Evolutionary conservation across 2,888 invertebrate genomes (phyloP).

Genomic region (Tetheella fluctuosa): DNA sequence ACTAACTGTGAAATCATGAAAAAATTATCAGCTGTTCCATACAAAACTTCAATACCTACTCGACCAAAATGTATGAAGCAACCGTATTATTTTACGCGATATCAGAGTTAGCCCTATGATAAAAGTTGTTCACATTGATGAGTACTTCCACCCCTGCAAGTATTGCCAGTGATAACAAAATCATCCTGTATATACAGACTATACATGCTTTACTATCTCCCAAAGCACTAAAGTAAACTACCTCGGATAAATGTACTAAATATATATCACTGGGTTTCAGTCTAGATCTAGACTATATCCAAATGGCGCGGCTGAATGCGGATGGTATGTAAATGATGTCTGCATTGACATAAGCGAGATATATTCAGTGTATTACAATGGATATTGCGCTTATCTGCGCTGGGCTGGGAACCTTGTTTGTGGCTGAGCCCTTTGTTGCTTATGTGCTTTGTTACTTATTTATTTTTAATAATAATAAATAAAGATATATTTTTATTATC

Average conservation of each 20-base stretch:
- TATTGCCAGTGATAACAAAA: neutral
- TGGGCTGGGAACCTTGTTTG: neutral
- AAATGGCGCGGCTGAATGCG: neutral
- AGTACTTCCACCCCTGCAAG: too few relatives aligned
- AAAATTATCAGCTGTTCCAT: too few relatives aligned
- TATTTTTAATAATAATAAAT: neutral
- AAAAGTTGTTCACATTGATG: too few relatives aligned
- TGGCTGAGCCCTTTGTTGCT: neutral
- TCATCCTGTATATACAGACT: neutral
- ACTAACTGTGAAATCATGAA: too few relatives aligned
- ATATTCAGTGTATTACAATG: neutral
- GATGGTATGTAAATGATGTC: slow-evolving; percentile 5
- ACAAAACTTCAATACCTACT: too few relatives aligned
- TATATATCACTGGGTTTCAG: slow-evolving; percentile 2
- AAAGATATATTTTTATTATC: too few relatives aligned
- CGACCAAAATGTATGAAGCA: too few relatives aligned
- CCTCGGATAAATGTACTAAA: neutral
- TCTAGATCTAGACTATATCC: slow-evolving; percentile 1
- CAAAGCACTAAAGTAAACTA: neutral
- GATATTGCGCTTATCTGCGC: neutral
- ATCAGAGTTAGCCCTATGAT: too few relatives aligned
- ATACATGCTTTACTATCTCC: neutral
- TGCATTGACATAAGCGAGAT: neutral
- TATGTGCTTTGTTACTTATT: neutral
- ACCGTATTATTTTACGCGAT: too few relatives aligned